A percentile compares a stretch with the other conserved stretches of the same genome.
Evolutionary conservation across 1,140 invertebrate genomes (phyloP).

Genomic region (Tribolium madens): DNA sequence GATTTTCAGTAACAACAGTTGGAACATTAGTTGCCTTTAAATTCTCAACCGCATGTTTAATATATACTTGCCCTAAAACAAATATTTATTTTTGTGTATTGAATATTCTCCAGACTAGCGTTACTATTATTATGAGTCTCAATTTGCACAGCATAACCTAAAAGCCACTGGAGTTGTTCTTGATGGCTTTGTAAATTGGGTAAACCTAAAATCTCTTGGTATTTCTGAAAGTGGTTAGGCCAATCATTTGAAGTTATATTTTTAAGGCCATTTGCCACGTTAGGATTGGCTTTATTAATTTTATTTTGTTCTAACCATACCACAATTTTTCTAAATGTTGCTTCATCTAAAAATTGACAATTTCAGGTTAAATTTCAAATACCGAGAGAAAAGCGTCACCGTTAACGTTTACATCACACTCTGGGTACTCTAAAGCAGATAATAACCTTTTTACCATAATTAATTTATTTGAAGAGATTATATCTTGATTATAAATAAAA

Average conservation of each 20-base stretch:
- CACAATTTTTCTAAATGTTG: constrained; percentile 83
- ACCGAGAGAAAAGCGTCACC: constrained; percentile 67
- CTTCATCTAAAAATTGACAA: constrained; percentile 74
- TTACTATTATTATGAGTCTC: constrained; percentile 88
- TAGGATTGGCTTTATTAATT: constrained; percentile 89
- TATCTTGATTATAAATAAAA: background rate
- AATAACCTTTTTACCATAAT: constrained; percentile 58
- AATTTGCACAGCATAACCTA: constrained; percentile 84
- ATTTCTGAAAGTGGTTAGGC: constrained; percentile 80
- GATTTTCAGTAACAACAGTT: constrained; percentile 81
- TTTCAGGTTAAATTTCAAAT: constrained; percentile 48
- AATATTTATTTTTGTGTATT: constrained; percentile 35
- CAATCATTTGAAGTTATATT: constrained; percentile 76
- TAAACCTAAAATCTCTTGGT: constrained; percentile 81
- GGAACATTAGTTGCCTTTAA: constrained; percentile 72
- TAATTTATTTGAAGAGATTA: too few species aligned
- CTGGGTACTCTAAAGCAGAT: constrained; percentile 78
- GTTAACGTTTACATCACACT: constrained; percentile 76
- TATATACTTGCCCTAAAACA: constrained; percentile 78
- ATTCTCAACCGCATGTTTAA: constrained; percentile 74
- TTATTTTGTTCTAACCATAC: constrained; percentile 96
- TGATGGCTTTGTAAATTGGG: constrained; percentile 67
- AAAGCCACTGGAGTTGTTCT: constrained; percentile 88
- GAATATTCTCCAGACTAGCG: too few species aligned
- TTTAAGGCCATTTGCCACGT: constrained; percentile 80